Evolutionary conservation across 2,888 invertebrate genomes (phyloP).

Genomic region (Nebria brevicollis): DNA sequence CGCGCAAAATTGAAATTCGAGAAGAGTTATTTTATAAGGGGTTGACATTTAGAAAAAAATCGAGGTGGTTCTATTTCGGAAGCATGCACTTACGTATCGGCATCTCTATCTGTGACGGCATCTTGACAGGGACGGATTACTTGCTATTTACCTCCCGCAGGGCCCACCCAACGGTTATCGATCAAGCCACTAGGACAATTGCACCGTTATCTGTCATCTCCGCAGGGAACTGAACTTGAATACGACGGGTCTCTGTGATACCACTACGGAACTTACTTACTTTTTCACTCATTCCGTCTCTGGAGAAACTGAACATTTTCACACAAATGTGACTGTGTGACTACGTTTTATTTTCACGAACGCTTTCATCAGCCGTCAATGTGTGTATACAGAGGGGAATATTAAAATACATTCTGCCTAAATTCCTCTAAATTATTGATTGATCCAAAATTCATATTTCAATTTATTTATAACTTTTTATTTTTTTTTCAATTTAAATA

Average conservation of each 20-base stretch:
- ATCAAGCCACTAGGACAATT: conserved; percentile 31
- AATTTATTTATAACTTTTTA: no score
- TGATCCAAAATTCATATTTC: no score
- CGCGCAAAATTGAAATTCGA: no score
- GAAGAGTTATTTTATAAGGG: no score
- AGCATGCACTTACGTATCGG: conserved; percentile 14
- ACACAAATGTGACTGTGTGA: conserved; percentile 14
- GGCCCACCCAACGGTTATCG: conserved; percentile 25
- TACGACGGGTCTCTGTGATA: not conserved
- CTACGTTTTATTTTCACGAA: no score
- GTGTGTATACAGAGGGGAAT: no score
- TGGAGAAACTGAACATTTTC: not conserved
- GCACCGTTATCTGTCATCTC: conserved; percentile 18
- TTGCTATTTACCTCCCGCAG: conserved; percentile 32
- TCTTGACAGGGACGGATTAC: conserved; percentile 43
- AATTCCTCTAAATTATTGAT: no score
- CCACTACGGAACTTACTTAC: not conserved
- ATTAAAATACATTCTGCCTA: no score
- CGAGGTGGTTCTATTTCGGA: no score
- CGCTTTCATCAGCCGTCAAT: no score
- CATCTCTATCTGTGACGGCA: conserved; percentile 21
- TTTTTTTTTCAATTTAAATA: no score
- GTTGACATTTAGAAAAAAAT: no score
- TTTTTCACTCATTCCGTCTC: not conserved
- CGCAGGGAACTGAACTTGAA: conserved; percentile 19